These are phyloP conservation scores for Dendrocincla tyrannina DNA, from an alignment of 2,797 vertebrate genomes.

Conservation along the genomic window DNA sequence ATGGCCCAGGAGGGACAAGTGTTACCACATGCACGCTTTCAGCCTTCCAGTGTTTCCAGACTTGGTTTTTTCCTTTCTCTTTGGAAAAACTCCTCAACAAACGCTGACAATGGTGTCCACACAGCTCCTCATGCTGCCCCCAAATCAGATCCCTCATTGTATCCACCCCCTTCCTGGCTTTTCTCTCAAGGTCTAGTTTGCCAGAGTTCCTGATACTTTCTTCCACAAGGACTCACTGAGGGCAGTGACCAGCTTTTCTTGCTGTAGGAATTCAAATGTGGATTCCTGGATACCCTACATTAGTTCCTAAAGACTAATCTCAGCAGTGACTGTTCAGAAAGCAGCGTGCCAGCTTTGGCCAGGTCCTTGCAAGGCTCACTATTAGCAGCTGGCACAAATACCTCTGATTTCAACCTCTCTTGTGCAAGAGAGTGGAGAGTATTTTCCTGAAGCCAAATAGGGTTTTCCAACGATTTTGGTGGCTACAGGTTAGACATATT, in stretches of 20 bases:
- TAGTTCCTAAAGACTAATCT: background rate
- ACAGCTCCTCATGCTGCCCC: background rate
- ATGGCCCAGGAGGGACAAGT: background rate
- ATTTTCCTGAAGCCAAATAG: background rate
- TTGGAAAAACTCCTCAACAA: background rate
- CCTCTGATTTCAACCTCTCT: background rate
- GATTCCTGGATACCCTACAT: background rate
- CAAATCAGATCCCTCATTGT: background rate
- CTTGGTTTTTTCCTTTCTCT: background rate
- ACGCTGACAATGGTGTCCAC: background rate
- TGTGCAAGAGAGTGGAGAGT: background rate
- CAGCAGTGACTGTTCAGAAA: background rate
- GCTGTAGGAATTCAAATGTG: background rate
- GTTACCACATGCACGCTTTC: constrained; percentile 12
- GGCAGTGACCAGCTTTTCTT: background rate
- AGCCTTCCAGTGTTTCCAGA: background rate
- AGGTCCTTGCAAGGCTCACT: background rate
- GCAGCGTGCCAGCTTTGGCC: background rate
- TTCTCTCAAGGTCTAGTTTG: background rate
- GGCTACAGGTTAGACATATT: background rate
- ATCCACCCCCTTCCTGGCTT: background rate
- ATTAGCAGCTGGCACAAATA: background rate
- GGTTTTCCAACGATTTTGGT: background rate
- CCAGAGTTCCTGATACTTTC: background rate
- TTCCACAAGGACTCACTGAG: background rate